Evolutionary conservation across 2,888 invertebrate species (phyloP), one percentile per base, ranked within the genome.

Genomic region (Heliconius cydno): DNA sequence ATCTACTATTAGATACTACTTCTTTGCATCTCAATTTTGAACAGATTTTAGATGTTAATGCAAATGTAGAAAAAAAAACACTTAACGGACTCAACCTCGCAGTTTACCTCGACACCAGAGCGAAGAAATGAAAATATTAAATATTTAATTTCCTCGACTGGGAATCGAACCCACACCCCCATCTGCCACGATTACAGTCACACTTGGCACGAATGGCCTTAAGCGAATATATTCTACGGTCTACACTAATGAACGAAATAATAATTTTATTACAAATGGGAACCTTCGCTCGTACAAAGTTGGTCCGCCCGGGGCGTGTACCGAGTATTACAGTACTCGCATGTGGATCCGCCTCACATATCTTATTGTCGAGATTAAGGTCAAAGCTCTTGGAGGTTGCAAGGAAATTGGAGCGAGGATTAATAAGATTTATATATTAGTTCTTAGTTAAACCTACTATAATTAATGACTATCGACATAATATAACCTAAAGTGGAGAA

Each of bases 301-400:
- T 66, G 41, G 65, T 28, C n/a, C 30, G 79, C 79, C 68, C 46
- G 63, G 75, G 74, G 79, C 79, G 75, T 38, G 19, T 30, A 52
- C 65, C 19, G 57, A 28, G 41, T 41, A 41, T 12, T 7, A n/a
- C n/a, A n/a, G n/a, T 67, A 19, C 57, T 22, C 57, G 57, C 22
- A 57, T 60, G 38, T 25, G 78, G 28, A 60, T 41, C 28, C 60
- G 68, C 74, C n/a, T 72, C 68, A 74, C 63, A 70, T 75, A 46
- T 41, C 73, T 41, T 78, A 78, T 38, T 68, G 78, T 60, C 41
- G 79, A 81, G 70, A 77, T 79, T 81, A 79, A 81, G 79, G 81
- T 77, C 79, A 77, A 77, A 77, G 66, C 77, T 74, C 66, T 79
- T 72, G n/a, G 75, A 81, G 81, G 81, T 68, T 79, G 67, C 63